Base-by-base conservation (phyloP, 2,888 invertebrate genomes). In the Coecobrya sp. region DNA sequence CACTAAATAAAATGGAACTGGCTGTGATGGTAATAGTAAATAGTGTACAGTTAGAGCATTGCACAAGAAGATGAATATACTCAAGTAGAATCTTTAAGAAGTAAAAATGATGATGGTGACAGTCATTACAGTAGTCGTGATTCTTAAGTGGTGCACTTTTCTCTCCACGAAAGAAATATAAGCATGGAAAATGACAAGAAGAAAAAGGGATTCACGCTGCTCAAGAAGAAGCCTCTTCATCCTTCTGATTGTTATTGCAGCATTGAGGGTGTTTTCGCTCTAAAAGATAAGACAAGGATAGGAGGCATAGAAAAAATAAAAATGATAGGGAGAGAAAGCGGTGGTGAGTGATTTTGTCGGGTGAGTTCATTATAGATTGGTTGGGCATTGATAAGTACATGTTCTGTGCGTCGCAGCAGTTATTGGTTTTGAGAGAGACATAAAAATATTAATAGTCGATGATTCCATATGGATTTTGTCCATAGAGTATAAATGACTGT, bases 51-150 rank as follows among this genome's bases (percentile, higher is more conserved):
- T 52, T 52, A 7, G 27, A 45, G 25, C 42, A 76, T 19, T 13
- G 11, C 59, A 19, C 19, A 52, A 82, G 5, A 79, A 52, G 81
- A 81, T 79, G 55, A 81, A 81, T 81, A 55, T 55, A 62, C 82
- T 82, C 81, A 81, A 59, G 82, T 22, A 42, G 36, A 13, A 22
- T 81, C 25, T 81, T 27, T 22, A 22, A 81, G 30, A 55, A 81
- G 81, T 55, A 81, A 89, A 84, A 76, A 85, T 90, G 85, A 85
- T 90, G 90, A 90, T 76, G 62, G 76, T 90, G 90, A 90, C 90
- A 90, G 85, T 90, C 90, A 90, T 90, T 90, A 90, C 84, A 8
- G 27, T 27, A 36, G 85, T 85, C 85, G 85, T 90, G 89, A 89
- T 84, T 84, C 82, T 89, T 84, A 89, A 89, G 89, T 89, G 89